Evolutionary conservation across 30 jellyfish, hydroid and myxozoan genomes (phyloP).

Genomic region (Pelagia noctiluca): DNA sequence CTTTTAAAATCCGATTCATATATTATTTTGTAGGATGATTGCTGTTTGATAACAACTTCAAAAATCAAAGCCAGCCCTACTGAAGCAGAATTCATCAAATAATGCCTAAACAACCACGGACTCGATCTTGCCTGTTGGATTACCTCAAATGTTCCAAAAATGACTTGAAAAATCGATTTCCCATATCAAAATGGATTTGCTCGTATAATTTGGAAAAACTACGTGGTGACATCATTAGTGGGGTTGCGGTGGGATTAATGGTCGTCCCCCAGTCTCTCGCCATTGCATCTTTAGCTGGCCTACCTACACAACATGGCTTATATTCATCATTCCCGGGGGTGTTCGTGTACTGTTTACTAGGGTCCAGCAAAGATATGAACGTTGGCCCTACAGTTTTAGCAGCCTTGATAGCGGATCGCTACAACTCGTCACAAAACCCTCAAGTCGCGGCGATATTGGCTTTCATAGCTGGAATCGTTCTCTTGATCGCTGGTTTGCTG

Average conservation of each 20-base stretch:
- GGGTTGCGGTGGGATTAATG: not conserved
- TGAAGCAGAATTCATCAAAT: too few species aligned
- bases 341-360: not conserved
- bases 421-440: not conserved
- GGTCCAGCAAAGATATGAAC: slow-evolving; percentile 4
- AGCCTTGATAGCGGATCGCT: not conserved
- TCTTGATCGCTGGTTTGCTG: not conserved
- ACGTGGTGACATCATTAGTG: not conserved
- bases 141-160: too few species aligned
- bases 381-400: not conserved
- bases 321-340: not conserved
- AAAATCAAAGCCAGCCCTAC: too few species aligned
- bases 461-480: not conserved
- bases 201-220: not conserved
- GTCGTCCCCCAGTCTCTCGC: not conserved
- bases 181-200: not conserved
- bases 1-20: too few species aligned
- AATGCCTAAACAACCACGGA: too few species aligned
- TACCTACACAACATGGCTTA: not conserved
- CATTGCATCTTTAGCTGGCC: not conserved
- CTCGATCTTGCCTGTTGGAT: too few species aligned
- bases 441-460: not conserved
- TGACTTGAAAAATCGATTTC: not conserved
- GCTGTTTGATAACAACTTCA: too few species aligned
- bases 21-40: too few species aligned